These are phyloP conservation scores for Lagodon rhomboides DNA, from an alignment of 2,797 vertebrate genomes.

Conservation along the genomic window DNA sequence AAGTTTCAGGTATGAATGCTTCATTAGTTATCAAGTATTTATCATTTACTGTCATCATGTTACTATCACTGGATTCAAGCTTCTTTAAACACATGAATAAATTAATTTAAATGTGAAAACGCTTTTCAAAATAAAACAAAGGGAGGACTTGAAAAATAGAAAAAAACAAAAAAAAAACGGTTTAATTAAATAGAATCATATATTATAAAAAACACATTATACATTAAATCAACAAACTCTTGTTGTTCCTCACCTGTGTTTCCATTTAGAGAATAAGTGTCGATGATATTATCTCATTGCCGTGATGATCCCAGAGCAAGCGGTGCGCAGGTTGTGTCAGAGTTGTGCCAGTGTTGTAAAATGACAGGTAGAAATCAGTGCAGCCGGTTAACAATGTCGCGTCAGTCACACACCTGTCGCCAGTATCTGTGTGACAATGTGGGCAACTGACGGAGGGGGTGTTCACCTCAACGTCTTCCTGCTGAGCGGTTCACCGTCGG, in stretches of 20 bases:
- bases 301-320: background rate
- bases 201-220: background rate
- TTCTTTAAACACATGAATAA: background rate
- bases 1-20: background rate
- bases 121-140: background rate
- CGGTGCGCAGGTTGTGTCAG: background rate
- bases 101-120: background rate
- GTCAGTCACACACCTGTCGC: slow-evolving; percentile 46
- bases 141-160: too few species aligned
- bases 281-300: slow-evolving; percentile 25
- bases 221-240: background rate
- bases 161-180: too few species aligned
- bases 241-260: slow-evolving; percentile 67
- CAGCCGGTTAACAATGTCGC: background rate
- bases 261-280: slow-evolving; percentile 37
- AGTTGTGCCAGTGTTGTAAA: background rate
- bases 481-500: slow-evolving; percentile 46
- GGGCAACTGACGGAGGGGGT: slow-evolving; percentile 35
- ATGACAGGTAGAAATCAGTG: slow-evolving; percentile 14
- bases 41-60: background rate
- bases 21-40: background rate
- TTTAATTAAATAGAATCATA: background rate
- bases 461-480: slow-evolving; percentile 65
- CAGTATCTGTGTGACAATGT: slow-evolving; percentile 49
- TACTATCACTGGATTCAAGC: background rate